Conservation (phyloP, 2,888 invertebrate genomes). For the Mesorhabditis belari region DNA sequence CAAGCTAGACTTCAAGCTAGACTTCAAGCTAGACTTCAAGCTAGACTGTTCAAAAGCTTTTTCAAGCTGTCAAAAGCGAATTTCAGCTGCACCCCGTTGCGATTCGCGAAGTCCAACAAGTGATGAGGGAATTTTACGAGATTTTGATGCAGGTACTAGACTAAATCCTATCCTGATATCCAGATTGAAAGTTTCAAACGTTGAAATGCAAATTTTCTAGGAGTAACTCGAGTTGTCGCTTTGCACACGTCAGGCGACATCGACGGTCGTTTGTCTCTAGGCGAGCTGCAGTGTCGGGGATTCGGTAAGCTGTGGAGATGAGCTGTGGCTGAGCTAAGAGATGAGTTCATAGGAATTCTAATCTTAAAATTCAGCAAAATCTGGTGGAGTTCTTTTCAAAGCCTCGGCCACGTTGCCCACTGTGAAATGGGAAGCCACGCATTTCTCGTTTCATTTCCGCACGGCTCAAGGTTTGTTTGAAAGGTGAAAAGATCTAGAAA, state of each 20-base stretch:
- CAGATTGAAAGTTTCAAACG: background rate
- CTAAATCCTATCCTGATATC: constrained; percentile 1
- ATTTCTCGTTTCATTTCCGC: constrained; percentile 5
- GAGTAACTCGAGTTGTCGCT: constrained; percentile 2
- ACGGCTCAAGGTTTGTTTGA: constrained; percentile 3
- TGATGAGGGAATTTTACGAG: constrained; percentile 29
- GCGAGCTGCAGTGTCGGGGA: constrained; percentile 34
- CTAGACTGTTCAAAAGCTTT: too few species aligned
- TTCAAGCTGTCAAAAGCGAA: background rate
- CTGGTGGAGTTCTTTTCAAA: background rate
- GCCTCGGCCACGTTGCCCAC: background rate
- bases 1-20: too few species aligned
- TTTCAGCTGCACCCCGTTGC: constrained; percentile 34
- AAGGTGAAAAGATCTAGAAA: too few species aligned
- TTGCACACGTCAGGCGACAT: constrained; percentile 22
- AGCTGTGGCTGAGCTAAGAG: background rate
- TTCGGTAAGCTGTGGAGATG: constrained; percentile 13
- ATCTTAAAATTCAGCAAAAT: background rate
- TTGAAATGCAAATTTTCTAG: background rate
- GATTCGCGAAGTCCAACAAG: constrained; percentile 19
- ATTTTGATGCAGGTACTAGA: constrained; percentile 20
- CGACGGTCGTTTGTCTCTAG: constrained; percentile 27
- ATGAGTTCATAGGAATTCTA: too few species aligned
- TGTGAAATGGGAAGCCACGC: constrained; percentile 3
- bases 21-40: too few species aligned